Conservation (phyloP, 53 echinoderm and acorn worm genomes). For the Astropecten irregularis region DNA sequence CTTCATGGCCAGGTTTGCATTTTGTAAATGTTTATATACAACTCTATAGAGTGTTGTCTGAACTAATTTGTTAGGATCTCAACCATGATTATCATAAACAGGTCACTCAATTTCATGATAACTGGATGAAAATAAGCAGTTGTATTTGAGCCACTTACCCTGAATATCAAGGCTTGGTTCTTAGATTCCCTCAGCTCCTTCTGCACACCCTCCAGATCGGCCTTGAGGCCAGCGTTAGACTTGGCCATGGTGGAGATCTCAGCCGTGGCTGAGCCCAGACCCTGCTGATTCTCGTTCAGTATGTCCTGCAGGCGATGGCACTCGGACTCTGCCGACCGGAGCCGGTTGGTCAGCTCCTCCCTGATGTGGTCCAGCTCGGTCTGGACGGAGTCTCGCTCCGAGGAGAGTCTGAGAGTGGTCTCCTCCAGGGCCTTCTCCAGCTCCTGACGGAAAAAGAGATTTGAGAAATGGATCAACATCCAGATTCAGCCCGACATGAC, state of each 20-base stretch:
- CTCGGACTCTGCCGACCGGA: slow-evolving; percentile 82
- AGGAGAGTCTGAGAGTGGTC: slow-evolving; percentile 57
- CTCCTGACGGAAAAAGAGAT: slow-evolving; percentile 62
- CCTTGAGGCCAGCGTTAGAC: slow-evolving; percentile 67
- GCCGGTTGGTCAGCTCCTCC: slow-evolving; percentile 68
- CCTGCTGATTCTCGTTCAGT: slow-evolving; percentile 78
- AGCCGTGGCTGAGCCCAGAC: slow-evolving; percentile 88
- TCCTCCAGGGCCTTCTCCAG: slow-evolving; percentile 72
- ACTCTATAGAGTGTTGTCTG: no score
- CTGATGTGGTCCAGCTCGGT: slow-evolving; percentile 64
- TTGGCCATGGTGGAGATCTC: slow-evolving; percentile 72
- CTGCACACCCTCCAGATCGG: slow-evolving; percentile 76
- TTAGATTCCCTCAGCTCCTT: slow-evolving; percentile 75
- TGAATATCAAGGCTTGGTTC: slow-evolving; percentile 64
- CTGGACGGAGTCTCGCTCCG: slow-evolving; percentile 70
- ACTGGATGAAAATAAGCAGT: no score
- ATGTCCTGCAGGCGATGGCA: slow-evolving; percentile 71
- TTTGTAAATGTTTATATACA: no score
- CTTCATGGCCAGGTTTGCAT: no score
- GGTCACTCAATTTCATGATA: no score
- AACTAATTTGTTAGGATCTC: no score
- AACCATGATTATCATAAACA: no score
- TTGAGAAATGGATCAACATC: neutral
- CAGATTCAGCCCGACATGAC: no score
- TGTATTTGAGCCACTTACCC: slow-evolving; percentile 73